A percentile compares a stretch with the other conserved stretches of the same genome.
These are phyloP conservation scores for Microhierax caerulescens DNA, from an alignment of 2,797 vertebrate species.

Conservation along the genomic window DNA sequence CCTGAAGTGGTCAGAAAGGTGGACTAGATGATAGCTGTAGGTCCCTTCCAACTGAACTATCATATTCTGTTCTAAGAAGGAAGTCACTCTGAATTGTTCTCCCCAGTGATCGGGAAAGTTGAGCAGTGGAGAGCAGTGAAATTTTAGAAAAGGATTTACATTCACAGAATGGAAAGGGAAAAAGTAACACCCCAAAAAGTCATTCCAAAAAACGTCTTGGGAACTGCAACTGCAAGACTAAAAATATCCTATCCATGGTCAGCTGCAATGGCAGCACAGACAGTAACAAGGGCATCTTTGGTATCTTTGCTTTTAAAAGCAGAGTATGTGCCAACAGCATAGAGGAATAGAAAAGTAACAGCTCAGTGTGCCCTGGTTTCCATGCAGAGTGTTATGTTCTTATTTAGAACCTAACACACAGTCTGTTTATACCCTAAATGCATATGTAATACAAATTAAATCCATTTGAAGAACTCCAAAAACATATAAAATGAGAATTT, in stretches of 20 bases:
- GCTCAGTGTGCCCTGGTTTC: not conserved
- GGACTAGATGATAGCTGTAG: rapidly evolving
- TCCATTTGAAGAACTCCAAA: not conserved
- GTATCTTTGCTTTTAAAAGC: not conserved
- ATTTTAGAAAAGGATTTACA: not conserved
- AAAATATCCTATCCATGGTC: not conserved
- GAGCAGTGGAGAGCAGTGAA: not conserved
- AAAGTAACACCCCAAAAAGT: not conserved
- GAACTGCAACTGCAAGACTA: not conserved
- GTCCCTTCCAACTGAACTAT: not conserved
- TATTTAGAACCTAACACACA: not conserved
- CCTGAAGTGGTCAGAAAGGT: not conserved
- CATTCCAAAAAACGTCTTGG: not conserved
- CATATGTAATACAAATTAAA: not conserved
- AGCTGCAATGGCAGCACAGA: not conserved
- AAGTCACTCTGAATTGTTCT: not conserved
- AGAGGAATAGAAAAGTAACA: not conserved
- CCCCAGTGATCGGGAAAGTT: not conserved
- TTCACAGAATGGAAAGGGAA: not conserved
- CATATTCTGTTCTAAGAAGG: not conserved
- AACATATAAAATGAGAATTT: not conserved
- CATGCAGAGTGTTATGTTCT: not conserved
- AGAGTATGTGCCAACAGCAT: not conserved
- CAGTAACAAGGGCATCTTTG: not conserved
- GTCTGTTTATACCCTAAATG: not conserved